Evolutionary conservation across 2,113 vertebrate genomes (phyloP), one percentile per base, ranked within the genome.

Genomic region (Coracopsis vasa): DNA sequence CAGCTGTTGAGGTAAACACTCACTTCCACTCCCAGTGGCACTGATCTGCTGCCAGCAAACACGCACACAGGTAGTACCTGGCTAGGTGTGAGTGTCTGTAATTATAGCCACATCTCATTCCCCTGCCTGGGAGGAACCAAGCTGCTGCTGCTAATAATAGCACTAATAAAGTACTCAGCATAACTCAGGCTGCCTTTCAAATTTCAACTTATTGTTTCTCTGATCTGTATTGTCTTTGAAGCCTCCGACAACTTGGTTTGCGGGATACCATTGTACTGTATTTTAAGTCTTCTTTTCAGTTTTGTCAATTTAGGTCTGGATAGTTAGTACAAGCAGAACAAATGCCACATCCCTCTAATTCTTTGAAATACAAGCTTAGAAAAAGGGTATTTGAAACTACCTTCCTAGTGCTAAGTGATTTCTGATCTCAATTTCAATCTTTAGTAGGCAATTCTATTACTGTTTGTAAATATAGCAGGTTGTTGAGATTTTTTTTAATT

Each of bases 11-110:
- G 23, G 72, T 67, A 91, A 94, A 87, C 67, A 92, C 54, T 79
- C 28, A 45, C 56, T 87, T 95, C 72, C 65, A 81, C 61, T 91
- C 86, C 88, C 86, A 81, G 44, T 78, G 78, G 91, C 91, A 81
- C 69, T 44, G 47, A 67, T 39, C 33, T 44, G 77, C 91, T 91
- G 93, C 91, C 94, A 96, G 77, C 37, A 78, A 74, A 81, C 77
- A 86, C 0, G 29, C n/a, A 80, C 33, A 13, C 25, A 73, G 54
- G 86, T 10, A 88, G 44, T 19, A 67, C 45, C 45, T 19, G 41
- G 79, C 62, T 15, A 48, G 37, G 6, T 67, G 7, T 61, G 62
- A 77, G 53, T 23, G 25, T 72, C 74, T 78, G 23, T 42, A 86
- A 89, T 89, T 95, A 81, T 0, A 69, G 69, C 35, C 86, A 64